Conservation (phyloP, 2,888 invertebrate genomes). For the Euproctis similis region DNA sequence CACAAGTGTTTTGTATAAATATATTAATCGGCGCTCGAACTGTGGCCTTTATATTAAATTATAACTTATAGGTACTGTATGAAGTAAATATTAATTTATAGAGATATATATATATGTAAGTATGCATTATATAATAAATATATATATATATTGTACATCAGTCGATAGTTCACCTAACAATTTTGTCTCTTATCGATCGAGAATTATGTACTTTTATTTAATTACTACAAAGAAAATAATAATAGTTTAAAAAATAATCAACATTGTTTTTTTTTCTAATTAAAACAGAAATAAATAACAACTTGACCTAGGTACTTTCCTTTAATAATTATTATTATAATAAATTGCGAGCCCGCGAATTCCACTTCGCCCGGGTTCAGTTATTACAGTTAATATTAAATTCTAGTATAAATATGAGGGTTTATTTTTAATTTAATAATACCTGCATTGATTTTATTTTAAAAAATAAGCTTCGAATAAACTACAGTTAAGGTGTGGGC, state of each 20-base stretch:
- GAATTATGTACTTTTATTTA: conserved; percentile 66
- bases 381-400: conserved; percentile 71
- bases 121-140: conserved; percentile 70
- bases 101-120: conserved; percentile 67
- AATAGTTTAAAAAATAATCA: conserved; percentile 71
- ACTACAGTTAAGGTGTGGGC: conserved; percentile 45
- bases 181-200: conserved; percentile 72
- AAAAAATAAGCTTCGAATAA: conserved; percentile 68
- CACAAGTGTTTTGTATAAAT: conserved; percentile 61
- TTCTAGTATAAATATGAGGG: conserved; percentile 73
- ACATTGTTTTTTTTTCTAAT: conserved; percentile 52
- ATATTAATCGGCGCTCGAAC: conserved; percentile 46
- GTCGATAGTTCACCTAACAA: conserved; percentile 72
- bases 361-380: conserved; percentile 64
- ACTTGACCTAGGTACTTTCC: conserved; percentile 74
- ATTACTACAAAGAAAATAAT: conserved; percentile 55
- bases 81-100: conserved; percentile 71
- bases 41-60: conserved; percentile 47
- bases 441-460: conserved; percentile 73
- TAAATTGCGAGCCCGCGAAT: conserved; percentile 74
- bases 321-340: conserved; percentile 73
- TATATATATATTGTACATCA: conserved; percentile 73
- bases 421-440: conserved; percentile 73
- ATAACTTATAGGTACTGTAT: conserved; percentile 66
- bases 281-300: conserved; percentile 80